Percentiles rank a stretch among this genome's conserved stretches.
These are phyloP conservation scores for Orgyia antiqua DNA, from an alignment of 2,888 invertebrate genomes.

Conservation along the genomic window DNA sequence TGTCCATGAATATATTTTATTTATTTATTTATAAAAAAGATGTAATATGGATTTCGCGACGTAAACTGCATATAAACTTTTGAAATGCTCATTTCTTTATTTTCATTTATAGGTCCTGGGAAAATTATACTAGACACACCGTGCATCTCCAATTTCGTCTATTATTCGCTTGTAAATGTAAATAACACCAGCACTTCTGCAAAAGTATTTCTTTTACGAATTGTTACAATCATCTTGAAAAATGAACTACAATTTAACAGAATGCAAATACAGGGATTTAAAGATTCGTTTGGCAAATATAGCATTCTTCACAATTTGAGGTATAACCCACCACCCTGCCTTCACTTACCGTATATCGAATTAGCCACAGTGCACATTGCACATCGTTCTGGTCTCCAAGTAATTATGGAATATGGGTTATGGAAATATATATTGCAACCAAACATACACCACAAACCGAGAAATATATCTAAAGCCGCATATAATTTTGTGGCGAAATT, in stretches of 20 bases:
- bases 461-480: constrained; percentile 16
- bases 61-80: too few species aligned
- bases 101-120: constrained; percentile 20
- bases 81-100: too few species aligned
- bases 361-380: constrained; percentile 21
- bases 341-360: constrained; percentile 25
- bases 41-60: too few species aligned
- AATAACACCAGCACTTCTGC: constrained; percentile 24
- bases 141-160: constrained; percentile 34
- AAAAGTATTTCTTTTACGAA: constrained; percentile 30
- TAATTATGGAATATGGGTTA: constrained; percentile 20
- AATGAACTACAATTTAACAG: constrained; percentile 40
- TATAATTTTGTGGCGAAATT: constrained; percentile 30
- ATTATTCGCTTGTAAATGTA: constrained; percentile 23
- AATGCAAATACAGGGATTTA: constrained; percentile 26
- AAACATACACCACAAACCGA: constrained; percentile 14
- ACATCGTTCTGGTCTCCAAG: constrained; percentile 31
- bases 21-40: too few species aligned
- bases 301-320: constrained; percentile 18
- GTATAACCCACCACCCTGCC: constrained; percentile 12
- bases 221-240: constrained; percentile 27
- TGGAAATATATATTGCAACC: constrained; percentile 25
- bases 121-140: constrained; percentile 31
- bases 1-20: too few species aligned
- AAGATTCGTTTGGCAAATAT: constrained; percentile 12